phyloP scores from a whole-genome alignment of 2,113 vertebrate genomes.

The Cyanoramphus novaezelandiae region DNA sequence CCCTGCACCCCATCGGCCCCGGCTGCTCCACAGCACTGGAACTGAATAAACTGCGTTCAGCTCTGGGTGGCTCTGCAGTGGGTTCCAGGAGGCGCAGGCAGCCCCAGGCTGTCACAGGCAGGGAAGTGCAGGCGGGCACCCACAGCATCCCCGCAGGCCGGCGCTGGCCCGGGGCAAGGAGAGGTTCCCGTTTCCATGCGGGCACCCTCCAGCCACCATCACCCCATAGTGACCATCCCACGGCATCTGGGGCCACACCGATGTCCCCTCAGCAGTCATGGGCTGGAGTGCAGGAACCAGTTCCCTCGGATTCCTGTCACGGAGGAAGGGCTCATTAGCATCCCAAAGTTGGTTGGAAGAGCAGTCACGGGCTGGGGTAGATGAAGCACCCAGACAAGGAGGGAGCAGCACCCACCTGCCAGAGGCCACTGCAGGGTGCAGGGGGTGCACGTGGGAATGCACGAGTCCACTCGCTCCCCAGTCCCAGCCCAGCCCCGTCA shows the following conservation, averaged over 20 bases:
- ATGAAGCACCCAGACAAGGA: neutral
- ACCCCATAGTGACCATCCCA: fast-evolving
- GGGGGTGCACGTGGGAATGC: neutral
- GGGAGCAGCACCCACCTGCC: neutral
- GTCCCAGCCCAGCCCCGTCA: neutral
- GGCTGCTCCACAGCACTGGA: neutral
- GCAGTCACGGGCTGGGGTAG: fast-evolving
- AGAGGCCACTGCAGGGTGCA: neutral
- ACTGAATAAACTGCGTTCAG: neutral
- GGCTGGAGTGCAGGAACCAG: neutral
- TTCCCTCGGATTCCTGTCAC: neutral
- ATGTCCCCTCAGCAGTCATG: neutral
- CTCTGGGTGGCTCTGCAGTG: neutral
- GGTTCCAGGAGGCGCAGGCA: neutral
- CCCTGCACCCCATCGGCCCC: neutral
- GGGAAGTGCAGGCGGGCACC: neutral
- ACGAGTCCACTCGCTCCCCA: fast-evolving
- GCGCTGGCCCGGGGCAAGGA: neutral
- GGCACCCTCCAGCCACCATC: neutral
- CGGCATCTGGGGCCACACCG: fast-evolving
- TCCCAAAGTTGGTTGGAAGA: neutral
- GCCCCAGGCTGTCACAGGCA: neutral
- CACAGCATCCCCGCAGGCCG: neutral
- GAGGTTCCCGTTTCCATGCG: neutral
- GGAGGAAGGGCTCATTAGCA: neutral